Base-by-base conservation (phyloP, 2,888 invertebrate genomes). In the Galerucella pusilla region DNA sequence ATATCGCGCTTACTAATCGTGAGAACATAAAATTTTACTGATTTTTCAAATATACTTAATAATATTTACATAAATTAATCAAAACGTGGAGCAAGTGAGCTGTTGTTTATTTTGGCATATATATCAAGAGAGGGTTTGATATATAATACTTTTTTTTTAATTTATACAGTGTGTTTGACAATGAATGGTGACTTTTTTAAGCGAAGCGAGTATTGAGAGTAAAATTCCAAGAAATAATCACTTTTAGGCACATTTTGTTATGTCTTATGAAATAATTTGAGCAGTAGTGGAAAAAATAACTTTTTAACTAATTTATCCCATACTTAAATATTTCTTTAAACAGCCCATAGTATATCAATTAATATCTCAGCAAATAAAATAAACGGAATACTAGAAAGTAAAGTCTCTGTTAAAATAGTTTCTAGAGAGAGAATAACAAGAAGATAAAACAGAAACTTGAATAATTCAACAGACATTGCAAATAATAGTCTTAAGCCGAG, bases 401-500 rank as follows among this genome's bases (percentile, higher is more conserved):
- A 57, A 57, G 20, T n/a, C 52, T 52, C 52, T n/a, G 10, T 20
- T 57, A 20, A 57, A 57, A 57, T 57, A 57, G 57, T 57, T 57
- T 57, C 57, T 57, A 6, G 57, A 57, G 57, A 49, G 49, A 49
- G 49, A 57, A 57, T 57, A 57, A 57, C 57, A 57, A 57, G 57
- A 20, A 57, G 16, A 57, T 57, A 57, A 57, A 57, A 57, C 57
- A 57, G 16, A 16, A 20, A 16, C 20, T 9, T 57, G 57, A 57
- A 57, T 57, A 57, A 57, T 57, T 57, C 57, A 57, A 20, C 20
- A 20, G 57, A 60, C 70, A 75, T 63, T 73, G 75, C 77, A 78
- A 79, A 79, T 75, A 79, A 79, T 77, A 75, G 66, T 73, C 79
- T 77, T 79, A 81, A 82, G 79, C 80, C 82, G 76, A 64, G 68